Percentiles rank a stretch among this genome's conserved stretches.
phyloP scores from a whole-genome alignment of 2,113 vertebrate species.

The Columbina picui region DNA sequence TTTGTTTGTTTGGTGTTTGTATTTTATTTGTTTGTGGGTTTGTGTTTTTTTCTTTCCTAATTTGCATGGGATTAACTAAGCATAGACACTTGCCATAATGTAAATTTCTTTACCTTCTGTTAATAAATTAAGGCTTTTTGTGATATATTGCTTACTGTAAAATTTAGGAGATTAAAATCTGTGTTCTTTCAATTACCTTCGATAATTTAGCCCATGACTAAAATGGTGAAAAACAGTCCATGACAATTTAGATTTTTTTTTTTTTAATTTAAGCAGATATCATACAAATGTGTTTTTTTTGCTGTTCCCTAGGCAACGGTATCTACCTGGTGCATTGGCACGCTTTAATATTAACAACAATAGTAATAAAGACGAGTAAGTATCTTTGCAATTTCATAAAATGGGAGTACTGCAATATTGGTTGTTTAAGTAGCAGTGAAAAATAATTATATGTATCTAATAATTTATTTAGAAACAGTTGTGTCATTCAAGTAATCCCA shows the following conservation, averaged over 20 bases:
- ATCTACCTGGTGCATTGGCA: conserved; percentile 62
- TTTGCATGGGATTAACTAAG: not conserved
- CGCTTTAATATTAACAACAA: conserved; percentile 89
- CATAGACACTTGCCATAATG: not conserved
- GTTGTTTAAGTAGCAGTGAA: not conserved
- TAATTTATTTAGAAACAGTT: not conserved
- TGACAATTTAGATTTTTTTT: not conserved
- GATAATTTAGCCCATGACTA: not conserved
- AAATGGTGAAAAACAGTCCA: not conserved
- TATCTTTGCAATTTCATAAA: conserved; percentile 52
- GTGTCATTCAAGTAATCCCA: not conserved
- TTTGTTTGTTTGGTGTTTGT: no score
- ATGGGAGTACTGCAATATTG: not conserved
- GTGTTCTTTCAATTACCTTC: not conserved
- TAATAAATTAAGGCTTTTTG: not conserved
- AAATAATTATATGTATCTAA: not conserved
- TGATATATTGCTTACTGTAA: not conserved
- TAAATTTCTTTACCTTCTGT: not conserved
- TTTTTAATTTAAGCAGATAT: not conserved
- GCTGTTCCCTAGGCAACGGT: conserved; percentile 69
- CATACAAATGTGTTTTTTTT: conserved; percentile 14
- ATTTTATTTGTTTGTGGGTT: no score
- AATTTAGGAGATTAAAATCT: not conserved
- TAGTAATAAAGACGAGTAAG: conserved; percentile 93
- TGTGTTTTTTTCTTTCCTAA: not conserved